These are phyloP conservation scores for Hyalella azteca DNA, from an alignment of 2,888 invertebrate genomes.

Conservation along the genomic window DNA sequence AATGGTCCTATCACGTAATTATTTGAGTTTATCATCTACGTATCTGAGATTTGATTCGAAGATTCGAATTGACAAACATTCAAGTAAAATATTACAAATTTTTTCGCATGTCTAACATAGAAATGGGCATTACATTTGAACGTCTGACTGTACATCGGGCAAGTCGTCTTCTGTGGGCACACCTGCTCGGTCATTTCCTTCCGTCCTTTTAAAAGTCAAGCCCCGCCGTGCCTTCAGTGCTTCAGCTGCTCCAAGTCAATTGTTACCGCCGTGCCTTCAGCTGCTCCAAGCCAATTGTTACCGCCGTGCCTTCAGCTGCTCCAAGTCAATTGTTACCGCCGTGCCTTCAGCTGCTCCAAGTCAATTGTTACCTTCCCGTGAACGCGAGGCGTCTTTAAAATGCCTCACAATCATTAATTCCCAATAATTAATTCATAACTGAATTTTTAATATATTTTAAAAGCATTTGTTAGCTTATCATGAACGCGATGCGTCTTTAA, in stretches of 20 bases:
- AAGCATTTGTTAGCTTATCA: no score
- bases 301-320: background rate
- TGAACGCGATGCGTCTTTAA: no score
- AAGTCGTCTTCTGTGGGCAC: background rate
- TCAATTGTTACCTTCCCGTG: background rate
- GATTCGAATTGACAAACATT: background rate
- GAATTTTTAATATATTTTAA: no score
- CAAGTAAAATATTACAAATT: background rate
- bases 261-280: background rate
- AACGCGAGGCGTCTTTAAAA: background rate
- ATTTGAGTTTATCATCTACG: no score
- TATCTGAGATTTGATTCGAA: background rate
- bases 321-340: background rate
- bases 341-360: background rate
- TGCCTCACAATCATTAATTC: background rate
- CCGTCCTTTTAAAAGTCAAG: conserved; percentile 26
- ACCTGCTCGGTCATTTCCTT: conserved; percentile 27
- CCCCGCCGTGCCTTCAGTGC: background rate
- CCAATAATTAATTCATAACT: background rate
- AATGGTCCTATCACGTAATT: no score
- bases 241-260: background rate
- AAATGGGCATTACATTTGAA: background rate
- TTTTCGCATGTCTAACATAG: background rate
- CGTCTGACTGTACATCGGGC: background rate
- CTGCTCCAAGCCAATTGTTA: background rate